Evolutionary conservation across 2,797 vertebrate species (phyloP).

Genomic region (Acropternis orthonyx): DNA sequence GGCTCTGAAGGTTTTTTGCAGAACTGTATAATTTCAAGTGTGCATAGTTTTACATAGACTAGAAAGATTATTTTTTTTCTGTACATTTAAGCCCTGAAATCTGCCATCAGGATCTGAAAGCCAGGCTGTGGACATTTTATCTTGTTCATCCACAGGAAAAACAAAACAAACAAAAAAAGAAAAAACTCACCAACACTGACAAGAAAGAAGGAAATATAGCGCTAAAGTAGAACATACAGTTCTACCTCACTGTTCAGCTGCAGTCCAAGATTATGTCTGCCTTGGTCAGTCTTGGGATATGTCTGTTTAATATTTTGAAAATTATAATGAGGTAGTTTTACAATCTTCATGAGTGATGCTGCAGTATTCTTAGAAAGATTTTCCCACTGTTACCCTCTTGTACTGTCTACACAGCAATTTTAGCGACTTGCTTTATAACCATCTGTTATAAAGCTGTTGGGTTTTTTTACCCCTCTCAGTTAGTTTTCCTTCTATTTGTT

Average conservation of each 20-base stretch:
- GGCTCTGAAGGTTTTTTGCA: background rate
- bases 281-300: background rate
- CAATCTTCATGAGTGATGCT: background rate
- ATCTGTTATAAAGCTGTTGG: background rate
- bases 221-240: background rate
- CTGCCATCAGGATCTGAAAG: background rate
- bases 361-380: background rate
- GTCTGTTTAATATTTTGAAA: background rate
- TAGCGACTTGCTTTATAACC: background rate
- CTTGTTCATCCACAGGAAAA: background rate
- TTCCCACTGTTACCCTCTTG: background rate
- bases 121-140: background rate
- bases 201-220: background rate
- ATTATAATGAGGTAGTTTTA: background rate
- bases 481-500: background rate
- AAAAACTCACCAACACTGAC: background rate
- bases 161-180: background rate
- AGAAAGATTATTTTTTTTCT: background rate
- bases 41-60: background rate
- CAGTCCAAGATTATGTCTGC: background rate
- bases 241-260: background rate
- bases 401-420: background rate
- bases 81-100: rapidly evolving
- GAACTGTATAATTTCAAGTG: background rate
- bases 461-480: background rate